phyloP scores from a whole-genome alignment of 2,113 vertebrate genomes.

The Lutjanus erythropterus region DNA sequence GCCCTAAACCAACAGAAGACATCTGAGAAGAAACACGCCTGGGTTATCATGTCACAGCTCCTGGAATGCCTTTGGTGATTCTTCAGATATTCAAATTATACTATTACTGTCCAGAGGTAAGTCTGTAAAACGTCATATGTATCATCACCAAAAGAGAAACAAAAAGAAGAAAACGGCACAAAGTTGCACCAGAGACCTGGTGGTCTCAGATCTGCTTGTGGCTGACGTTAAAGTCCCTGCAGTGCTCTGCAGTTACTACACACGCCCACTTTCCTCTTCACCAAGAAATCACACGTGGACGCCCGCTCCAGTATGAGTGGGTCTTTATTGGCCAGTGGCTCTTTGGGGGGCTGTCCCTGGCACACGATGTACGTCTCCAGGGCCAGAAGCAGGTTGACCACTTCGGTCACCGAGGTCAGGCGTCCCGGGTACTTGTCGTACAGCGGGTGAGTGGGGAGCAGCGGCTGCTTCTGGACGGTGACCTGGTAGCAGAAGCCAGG shows the following conservation, averaged over 20 bases:
- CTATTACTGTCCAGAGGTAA: constrained; percentile 60
- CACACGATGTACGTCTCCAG: constrained; percentile 82
- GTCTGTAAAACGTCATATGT: constrained; percentile 36
- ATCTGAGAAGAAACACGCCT: constrained; percentile 15
- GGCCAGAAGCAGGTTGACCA: constrained; percentile 79
- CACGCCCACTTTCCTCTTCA: constrained; percentile 65
- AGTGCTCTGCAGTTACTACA: constrained; percentile 78
- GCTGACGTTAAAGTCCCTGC: constrained; percentile 37
- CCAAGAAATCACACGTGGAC: constrained; percentile 83
- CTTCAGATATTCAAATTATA: constrained; percentile 34
- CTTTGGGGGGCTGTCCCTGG: constrained; percentile 72
- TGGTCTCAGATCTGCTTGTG: background rate
- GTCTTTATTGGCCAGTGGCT: background rate
- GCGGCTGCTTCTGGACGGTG: constrained; percentile 83
- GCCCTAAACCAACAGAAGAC: constrained; percentile 12
- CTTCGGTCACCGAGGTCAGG: constrained; percentile 63
- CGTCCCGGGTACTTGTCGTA: constrained; percentile 75
- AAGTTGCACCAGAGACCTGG: constrained; percentile 13
- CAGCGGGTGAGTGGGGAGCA: constrained; percentile 82
- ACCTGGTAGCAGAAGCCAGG: constrained; percentile 81
- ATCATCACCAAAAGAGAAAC: constrained; percentile 16
- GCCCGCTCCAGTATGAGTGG: constrained; percentile 78
- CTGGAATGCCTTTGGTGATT: constrained; percentile 74
- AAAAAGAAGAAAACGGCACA: constrained; percentile 22
- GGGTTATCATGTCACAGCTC: constrained; percentile 26